Percentiles rank a stretch among this genome's conserved stretches.
phyloP scores from a whole-genome alignment of 2,888 invertebrate species.

The Diarsia brunnea region DNA sequence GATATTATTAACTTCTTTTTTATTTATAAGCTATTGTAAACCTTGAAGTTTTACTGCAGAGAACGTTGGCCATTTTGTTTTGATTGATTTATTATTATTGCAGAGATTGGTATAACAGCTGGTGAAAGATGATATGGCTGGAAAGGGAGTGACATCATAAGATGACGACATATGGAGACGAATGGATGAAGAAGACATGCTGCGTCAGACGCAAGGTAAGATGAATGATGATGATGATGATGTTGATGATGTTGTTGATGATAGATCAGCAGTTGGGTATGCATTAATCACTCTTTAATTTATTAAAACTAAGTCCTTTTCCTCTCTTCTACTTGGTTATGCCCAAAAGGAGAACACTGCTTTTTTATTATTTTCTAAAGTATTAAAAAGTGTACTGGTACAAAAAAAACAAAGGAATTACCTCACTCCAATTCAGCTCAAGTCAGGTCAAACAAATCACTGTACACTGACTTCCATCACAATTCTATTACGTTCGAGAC shows the following conservation, averaged over 20 bases:
- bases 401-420: neutral
- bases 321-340: neutral
- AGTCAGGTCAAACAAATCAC: neutral
- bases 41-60: slow-evolving; percentile 16
- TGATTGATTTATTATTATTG: neutral
- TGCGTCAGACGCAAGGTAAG: neutral
- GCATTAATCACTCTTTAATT: neutral
- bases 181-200: neutral
- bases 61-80: slow-evolving; percentile 14
- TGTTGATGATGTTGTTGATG: neutral
- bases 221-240: neutral
- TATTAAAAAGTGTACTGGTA: neutral
- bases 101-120: slow-evolving; percentile 2
- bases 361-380: neutral
- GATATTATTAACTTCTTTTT: slow-evolving; percentile 12
- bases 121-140: slow-evolving; percentile 3
- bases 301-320: neutral
- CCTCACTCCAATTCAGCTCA: neutral
- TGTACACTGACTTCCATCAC: neutral
- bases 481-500: neutral
- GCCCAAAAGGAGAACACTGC: too few relatives aligned
- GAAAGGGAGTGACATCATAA: neutral
- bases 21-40: slow-evolving; percentile 17
- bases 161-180: neutral
- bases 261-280: neutral